Conservation (phyloP, 2,113 vertebrate genomes). For the Pagrus major region DNA sequence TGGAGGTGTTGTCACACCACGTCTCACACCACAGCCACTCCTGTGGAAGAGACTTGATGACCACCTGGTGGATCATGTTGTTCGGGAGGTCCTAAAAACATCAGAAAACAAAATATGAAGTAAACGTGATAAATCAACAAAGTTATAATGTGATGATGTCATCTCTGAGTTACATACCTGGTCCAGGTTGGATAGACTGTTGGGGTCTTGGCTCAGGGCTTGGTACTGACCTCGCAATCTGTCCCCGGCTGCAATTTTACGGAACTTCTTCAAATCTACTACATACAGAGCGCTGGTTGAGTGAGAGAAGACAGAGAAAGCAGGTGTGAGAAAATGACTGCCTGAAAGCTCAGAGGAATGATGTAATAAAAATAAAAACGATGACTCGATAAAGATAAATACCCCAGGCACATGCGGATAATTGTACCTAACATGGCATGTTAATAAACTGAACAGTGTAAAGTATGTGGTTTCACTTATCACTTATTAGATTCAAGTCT, state of each 20-base stretch:
- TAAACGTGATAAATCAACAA: not conserved
- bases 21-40: constrained; percentile 99
- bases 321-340: constrained; percentile 35
- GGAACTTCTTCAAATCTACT: constrained; percentile 96
- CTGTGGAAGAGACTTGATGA: constrained; percentile 96
- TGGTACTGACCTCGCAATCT: constrained; percentile 96
- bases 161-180: constrained; percentile 84
- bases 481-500: constrained; percentile 35
- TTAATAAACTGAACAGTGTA: constrained; percentile 38
- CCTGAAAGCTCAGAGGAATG: constrained; percentile 3
- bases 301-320: not conserved
- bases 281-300: constrained; percentile 92
- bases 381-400: constrained; percentile 37
- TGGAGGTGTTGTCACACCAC: constrained; percentile 96
- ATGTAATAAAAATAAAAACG: constrained; percentile 27
- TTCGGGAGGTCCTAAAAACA: constrained; percentile 94
- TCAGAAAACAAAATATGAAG: not conserved
- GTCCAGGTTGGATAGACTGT: constrained; percentile 97
- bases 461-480: constrained; percentile 18
- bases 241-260: constrained; percentile 96
- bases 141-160: not conserved
- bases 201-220: constrained; percentile 95
- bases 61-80: constrained; percentile 98
- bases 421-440: constrained; percentile 15
- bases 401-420: constrained; percentile 21